Percentiles rank a stretch among this genome's conserved stretches.
These are phyloP conservation scores for Catagonus wagneri DNA, from an alignment of 2,113 vertebrate genomes.

Conservation along the genomic window DNA sequence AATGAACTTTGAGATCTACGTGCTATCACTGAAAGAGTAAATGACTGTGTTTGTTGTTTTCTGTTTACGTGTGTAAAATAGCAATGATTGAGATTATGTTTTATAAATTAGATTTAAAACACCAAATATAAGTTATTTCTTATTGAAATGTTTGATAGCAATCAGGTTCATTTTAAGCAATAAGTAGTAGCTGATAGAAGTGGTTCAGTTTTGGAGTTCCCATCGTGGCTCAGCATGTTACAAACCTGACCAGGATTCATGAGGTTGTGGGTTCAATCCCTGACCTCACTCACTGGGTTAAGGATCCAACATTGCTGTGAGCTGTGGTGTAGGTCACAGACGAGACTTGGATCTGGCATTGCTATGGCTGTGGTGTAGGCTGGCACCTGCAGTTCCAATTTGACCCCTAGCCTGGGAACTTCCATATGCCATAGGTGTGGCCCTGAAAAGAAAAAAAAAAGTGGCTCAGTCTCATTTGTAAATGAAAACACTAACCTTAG, in stretches of 20 bases:
- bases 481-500: neutral
- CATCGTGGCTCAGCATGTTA: too few species aligned
- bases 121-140: neutral
- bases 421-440: neutral
- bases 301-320: too few species aligned
- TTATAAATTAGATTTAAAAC: slow-evolving; percentile 40
- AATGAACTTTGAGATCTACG: slow-evolving; percentile 47
- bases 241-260: too few species aligned
- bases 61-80: slow-evolving; percentile 9
- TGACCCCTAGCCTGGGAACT: too few species aligned
- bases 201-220: neutral
- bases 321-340: too few species aligned
- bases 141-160: neutral
- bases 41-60: slow-evolving; percentile 11
- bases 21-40: neutral
- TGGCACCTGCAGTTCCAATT: too few species aligned
- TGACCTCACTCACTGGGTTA: too few species aligned
- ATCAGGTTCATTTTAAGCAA: neutral
- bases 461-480: neutral
- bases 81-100: neutral
- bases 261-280: too few species aligned
- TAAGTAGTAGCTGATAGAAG: neutral
- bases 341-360: too few species aligned
- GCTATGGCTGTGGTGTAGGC: too few species aligned
- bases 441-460: too few species aligned